phyloP scores from a whole-genome alignment of 1,140 invertebrate species.

The Myzus persicae region DNA sequence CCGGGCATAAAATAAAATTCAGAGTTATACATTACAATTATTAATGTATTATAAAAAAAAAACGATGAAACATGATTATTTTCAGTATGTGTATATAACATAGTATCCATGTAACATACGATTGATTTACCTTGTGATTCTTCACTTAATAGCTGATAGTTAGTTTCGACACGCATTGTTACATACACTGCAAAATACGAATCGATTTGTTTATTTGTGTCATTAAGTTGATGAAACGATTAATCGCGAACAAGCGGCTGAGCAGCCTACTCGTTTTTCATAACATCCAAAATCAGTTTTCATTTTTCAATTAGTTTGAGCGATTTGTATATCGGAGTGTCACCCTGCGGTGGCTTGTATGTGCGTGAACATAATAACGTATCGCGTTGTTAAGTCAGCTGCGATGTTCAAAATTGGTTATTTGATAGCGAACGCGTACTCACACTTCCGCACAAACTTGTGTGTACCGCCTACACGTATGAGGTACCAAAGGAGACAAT shows the following conservation, averaged over 20 bases:
- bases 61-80: not conserved
- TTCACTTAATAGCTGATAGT: not conserved
- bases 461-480: not conserved
- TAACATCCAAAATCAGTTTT: not conserved
- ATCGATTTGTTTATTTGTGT: not conserved
- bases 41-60: not conserved
- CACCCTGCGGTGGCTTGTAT: not conserved
- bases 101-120: too few relatives aligned
- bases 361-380: not conserved
- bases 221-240: not conserved
- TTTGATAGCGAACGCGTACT: not conserved
- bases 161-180: not conserved
- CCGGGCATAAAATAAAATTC: not conserved
- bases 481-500: constrained; percentile 10
- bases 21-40: not conserved
- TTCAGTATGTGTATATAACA: too few relatives aligned
- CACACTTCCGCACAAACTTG: not conserved
- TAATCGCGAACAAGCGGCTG: not conserved
- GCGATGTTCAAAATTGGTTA: not conserved
- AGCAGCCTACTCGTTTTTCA: not conserved
- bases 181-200: not conserved
- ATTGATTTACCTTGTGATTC: not conserved
- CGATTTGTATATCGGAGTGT: not conserved
- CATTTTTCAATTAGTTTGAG: not conserved
- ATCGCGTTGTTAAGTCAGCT: not conserved